Base-by-base conservation (phyloP, 2,113 vertebrate species). In the Lagenorhynchus albirostris region DNA sequence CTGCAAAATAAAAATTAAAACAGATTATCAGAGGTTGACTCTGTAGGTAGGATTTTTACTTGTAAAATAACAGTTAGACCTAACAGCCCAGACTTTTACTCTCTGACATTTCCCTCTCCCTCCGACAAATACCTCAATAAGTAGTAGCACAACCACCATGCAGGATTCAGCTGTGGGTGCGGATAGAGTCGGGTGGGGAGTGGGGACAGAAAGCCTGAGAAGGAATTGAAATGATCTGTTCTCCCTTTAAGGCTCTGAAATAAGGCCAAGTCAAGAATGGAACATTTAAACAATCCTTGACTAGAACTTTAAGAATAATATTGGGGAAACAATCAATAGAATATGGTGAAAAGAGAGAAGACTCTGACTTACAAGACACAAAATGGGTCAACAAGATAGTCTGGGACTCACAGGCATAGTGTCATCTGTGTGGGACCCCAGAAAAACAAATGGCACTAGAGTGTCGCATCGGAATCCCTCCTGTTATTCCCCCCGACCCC, bases 1-100 rank as follows among this genome's bases (percentile, higher is more conserved):
- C 50, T 71, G 26, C 44, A 92, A 97, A 97, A 95, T 91, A 60
- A 96, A 97, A 92, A 15, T 87, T 94, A 77, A 96, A 89, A 92
- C 44, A 67, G 36, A 62, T 85, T 50, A 95, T 67, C 29, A 80
- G 84, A 95, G 31, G 9, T 47, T 93, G 31, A 53, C 50, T 93
- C 36, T 79, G 29, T 31, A 82, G 33, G 25, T 9, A 77, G 18
- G 23, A 47, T 85, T 85, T 91, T 50, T 68, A 33, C 15, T 93
- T 70, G 41, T 86, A 76, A 96, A 92, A 33, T 47, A 63, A 88
- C 8, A 55, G 18, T 71, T n/a, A 91, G 9, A 60, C 6, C 18
- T 76, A n/a, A 77, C 5, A 82, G 44, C n/a, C 15, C 68, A 95
- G 58, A 71, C 2, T 53, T 68, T 65, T 47, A 18, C 9, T 62